A percentile compares a stretch with the other conserved stretches of the same genome.
These are phyloP conservation scores for Myathropa florea DNA, from an alignment of 2,888 invertebrate species.

Conservation along the genomic window DNA sequence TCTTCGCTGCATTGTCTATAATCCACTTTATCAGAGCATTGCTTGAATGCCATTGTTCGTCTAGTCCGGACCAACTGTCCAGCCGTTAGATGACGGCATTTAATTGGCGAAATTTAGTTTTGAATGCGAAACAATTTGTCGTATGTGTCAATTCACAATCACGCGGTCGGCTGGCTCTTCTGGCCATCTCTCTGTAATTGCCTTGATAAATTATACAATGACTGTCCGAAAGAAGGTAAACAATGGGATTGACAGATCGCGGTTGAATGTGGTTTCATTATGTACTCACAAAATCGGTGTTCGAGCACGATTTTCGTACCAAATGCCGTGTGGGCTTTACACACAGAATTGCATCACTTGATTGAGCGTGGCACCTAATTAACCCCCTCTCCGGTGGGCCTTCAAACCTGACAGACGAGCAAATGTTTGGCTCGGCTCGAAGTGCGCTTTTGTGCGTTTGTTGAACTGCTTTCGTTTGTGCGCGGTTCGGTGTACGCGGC, in stretches of 20 bases:
- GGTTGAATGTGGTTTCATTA: slow-evolving; percentile 7
- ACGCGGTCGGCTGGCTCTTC: neutral
- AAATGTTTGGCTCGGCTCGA: neutral
- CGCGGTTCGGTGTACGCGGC: neutral
- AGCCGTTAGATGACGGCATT: neutral
- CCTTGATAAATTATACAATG: slow-evolving; percentile 39
- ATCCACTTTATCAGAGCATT: slow-evolving; percentile 12
- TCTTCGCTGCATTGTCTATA: slow-evolving; percentile 14
- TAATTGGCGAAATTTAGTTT: slow-evolving; percentile 50
- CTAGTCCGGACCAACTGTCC: neutral
- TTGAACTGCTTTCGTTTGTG: slow-evolving; percentile 34
- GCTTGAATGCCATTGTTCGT: slow-evolving; percentile 22
- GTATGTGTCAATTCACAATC: slow-evolving; percentile 22
- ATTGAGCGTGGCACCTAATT: slow-evolving; percentile 24
- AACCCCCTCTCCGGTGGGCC: slow-evolving; percentile 5
- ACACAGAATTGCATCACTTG: slow-evolving; percentile 34
- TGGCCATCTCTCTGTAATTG: slow-evolving; percentile 30
- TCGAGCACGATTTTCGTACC: neutral
- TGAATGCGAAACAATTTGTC: slow-evolving; percentile 48
- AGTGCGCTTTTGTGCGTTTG: slow-evolving; percentile 38
- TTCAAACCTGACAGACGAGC: slow-evolving; percentile 4
- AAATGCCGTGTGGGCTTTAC: neutral
- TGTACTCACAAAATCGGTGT: neutral
- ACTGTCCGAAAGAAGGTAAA: neutral
- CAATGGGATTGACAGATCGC: slow-evolving; percentile 11